These are phyloP conservation scores for Polyommatus iphigenia DNA, from an alignment of 2,888 invertebrate genomes.

Conservation along the genomic window DNA sequence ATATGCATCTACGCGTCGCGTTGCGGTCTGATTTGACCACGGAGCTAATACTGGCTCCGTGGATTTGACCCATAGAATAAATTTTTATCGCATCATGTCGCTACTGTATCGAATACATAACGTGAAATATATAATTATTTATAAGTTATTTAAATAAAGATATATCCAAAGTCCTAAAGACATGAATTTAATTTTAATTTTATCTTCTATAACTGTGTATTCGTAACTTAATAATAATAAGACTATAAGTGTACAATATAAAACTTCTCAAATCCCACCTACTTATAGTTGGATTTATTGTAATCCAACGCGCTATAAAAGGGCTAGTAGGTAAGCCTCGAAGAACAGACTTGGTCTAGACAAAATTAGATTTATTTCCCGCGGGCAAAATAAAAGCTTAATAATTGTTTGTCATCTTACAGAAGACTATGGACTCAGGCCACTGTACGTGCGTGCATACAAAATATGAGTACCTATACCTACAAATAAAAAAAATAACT, in stretches of 20 bases:
- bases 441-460: too few relatives aligned
- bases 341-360: constrained; percentile 13
- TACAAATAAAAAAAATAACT: too few relatives aligned
- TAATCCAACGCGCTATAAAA: constrained; percentile 2
- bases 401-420: neutral
- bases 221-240: neutral
- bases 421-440: neutral
- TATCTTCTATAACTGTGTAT: neutral
- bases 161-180: neutral
- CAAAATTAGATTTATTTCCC: constrained; percentile 16
- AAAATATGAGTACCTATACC: too few relatives aligned
- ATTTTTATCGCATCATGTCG: too few relatives aligned
- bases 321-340: neutral
- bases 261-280: neutral
- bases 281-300: neutral
- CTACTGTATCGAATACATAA: too few relatives aligned
- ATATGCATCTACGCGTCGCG: too few relatives aligned
- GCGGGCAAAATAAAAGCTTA: neutral
- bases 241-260: neutral
- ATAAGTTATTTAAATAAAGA: too few relatives aligned
- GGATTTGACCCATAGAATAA: too few relatives aligned
- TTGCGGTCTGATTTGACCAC: too few relatives aligned
- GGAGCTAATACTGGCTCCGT: too few relatives aligned
- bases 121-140: too few relatives aligned
- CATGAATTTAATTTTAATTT: neutral